Percentiles rank a stretch among this genome's conserved stretches.
Conservation (phyloP, 2,113 vertebrate species). For the Ageneiosus marmoratus region DNA sequence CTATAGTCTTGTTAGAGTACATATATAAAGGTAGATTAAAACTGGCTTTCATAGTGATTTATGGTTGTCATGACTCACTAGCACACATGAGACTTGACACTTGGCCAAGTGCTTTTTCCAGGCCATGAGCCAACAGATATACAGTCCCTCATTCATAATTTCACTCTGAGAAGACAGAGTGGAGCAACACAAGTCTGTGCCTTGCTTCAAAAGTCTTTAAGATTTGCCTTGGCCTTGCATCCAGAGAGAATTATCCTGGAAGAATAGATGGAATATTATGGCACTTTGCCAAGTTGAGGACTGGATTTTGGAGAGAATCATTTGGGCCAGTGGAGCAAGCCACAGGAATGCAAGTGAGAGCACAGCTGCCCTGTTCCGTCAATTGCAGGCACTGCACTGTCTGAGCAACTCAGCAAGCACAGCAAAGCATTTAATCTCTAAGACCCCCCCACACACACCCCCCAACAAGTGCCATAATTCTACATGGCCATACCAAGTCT, state of each 20-base stretch:
- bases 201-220: constrained; percentile 36
- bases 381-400: constrained; percentile 59
- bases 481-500: constrained; percentile 13
- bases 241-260: constrained; percentile 37
- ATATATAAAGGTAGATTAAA: constrained; percentile 39
- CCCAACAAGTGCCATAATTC: constrained; percentile 56
- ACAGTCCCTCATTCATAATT: constrained; percentile 61
- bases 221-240: constrained; percentile 31
- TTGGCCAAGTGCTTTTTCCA: constrained; percentile 49
- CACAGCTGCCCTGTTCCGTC: constrained; percentile 75
- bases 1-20: constrained; percentile 19
- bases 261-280: constrained; percentile 37
- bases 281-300: constrained; percentile 50
- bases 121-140: constrained; percentile 53
- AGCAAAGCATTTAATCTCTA: constrained; percentile 58
- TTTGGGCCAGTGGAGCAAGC: constrained; percentile 58
- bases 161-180: constrained; percentile 40
- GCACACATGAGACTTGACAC: constrained; percentile 45
- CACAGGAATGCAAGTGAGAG: constrained; percentile 66
- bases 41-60: constrained; percentile 43
- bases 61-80: constrained; percentile 40
- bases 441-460: constrained; percentile 53
- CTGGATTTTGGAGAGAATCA: constrained; percentile 51
- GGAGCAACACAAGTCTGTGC: constrained; percentile 31
- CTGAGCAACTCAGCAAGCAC: constrained; percentile 62